Percentiles rank a stretch among this genome's conserved stretches.
Conservation (phyloP, 2,888 invertebrate species). For the Parasteatoda lunata region DNA sequence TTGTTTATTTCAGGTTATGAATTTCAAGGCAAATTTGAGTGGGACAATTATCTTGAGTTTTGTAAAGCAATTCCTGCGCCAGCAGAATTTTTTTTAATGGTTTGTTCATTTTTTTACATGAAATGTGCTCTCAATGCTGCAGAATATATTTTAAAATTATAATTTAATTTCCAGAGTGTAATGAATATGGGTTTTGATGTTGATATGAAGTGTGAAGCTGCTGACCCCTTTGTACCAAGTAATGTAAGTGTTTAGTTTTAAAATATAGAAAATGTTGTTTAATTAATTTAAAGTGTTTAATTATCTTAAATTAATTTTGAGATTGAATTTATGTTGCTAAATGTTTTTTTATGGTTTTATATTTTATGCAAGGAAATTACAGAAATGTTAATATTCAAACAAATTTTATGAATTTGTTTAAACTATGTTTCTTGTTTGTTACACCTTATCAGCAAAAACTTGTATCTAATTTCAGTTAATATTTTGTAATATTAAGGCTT, state of each 20-base stretch:
- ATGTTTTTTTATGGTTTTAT: neutral
- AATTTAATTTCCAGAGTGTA: slow-evolving; percentile 70
- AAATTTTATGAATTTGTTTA: no score
- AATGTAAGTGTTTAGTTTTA: slow-evolving; percentile 69
- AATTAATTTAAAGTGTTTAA: neutral
- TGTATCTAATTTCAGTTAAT: no score
- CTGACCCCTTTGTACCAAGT: slow-evolving; percentile 80
- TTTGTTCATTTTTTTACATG: slow-evolving; percentile 58
- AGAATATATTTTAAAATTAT: slow-evolving; percentile 8
- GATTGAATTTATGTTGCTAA: neutral
- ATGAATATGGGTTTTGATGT: slow-evolving; percentile 78
- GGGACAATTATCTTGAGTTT: slow-evolving; percentile 79
- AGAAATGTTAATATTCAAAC: no score
- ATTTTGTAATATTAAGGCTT: no score
- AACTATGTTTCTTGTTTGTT: no score
- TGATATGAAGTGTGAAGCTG: slow-evolving; percentile 82
- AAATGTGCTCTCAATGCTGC: neutral
- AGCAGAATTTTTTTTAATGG: slow-evolving; percentile 76
- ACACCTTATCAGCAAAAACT: no score
- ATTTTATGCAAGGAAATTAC: neutral
- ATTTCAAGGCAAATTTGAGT: slow-evolving; percentile 76
- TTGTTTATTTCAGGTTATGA: slow-evolving; percentile 76
- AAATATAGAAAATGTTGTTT: neutral
- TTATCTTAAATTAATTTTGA: neutral
- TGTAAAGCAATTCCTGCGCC: slow-evolving; percentile 78